Conservation (phyloP, 2,113 vertebrate species). For the Otocyon megalotis region DNA sequence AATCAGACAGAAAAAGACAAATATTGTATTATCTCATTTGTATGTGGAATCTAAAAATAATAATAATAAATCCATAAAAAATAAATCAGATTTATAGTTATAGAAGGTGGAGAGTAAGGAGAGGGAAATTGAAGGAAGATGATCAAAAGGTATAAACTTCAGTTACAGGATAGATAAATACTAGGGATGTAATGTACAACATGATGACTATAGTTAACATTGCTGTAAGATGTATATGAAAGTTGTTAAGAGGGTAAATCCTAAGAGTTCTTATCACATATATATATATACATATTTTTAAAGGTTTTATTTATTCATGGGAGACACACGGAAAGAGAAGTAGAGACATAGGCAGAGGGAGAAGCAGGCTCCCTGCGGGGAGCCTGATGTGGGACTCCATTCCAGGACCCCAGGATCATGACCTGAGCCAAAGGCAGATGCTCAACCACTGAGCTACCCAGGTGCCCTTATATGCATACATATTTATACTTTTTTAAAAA, state of each 20-base stretch:
- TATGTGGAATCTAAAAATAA: background rate
- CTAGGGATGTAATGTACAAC: background rate
- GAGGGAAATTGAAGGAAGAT: background rate
- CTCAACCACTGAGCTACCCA: too few species aligned
- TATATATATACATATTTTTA: background rate
- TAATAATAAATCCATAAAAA: background rate
- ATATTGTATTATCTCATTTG: background rate
- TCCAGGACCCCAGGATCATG: too few species aligned
- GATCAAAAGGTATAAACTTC: background rate
- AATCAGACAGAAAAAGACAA: background rate
- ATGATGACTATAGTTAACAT: background rate
- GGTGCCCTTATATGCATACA: too few species aligned
- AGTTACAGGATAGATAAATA: background rate
- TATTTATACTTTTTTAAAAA: too few species aligned
- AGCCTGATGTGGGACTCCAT: too few species aligned
- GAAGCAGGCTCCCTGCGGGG: too few species aligned
- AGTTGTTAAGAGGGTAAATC: background rate
- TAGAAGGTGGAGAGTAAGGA: background rate
- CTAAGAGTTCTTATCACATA: background rate
- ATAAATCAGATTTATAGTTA: background rate
- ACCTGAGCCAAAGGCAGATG: too few species aligned
- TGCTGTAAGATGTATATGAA: background rate
- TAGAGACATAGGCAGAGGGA: too few species aligned
- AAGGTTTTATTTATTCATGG: too few species aligned
- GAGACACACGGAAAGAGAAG: too few species aligned